Conservation (phyloP, 2,888 invertebrate genomes). For the Drosophila setosimentum region DNA sequence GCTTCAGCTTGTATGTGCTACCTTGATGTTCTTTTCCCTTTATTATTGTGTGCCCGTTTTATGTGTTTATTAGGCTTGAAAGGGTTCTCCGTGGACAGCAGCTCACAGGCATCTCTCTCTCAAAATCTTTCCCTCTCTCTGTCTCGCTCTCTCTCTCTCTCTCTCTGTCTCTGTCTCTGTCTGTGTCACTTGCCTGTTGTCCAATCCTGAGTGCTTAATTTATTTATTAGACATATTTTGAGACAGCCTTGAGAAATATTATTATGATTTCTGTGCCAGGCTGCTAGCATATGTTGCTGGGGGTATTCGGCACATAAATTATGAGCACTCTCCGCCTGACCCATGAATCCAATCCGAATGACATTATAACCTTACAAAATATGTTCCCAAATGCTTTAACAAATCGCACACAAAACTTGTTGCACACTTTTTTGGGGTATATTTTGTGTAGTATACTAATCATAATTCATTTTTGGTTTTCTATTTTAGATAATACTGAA, state of each 20-base stretch:
- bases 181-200: slow-evolving; percentile 12
- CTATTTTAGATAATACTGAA: not conserved
- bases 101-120: not conserved
- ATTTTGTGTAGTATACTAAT: not conserved
- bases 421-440: not conserved
- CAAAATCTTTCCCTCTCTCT: not conserved
- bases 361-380: slow-evolving; percentile 24
- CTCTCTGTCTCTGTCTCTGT: not conserved
- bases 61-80: slow-evolving; percentile 73
- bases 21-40: slow-evolving; percentile 50
- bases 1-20: slow-evolving; percentile 45
- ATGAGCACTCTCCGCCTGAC: slow-evolving; percentile 38
- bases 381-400: slow-evolving; percentile 13
- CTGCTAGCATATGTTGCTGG: slow-evolving; percentile 54
- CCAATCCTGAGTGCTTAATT: slow-evolving; percentile 71
- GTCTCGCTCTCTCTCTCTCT: not conserved
- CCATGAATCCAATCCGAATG: slow-evolving; percentile 61
- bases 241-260: slow-evolving; percentile 67
- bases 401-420: not conserved
- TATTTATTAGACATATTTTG: slow-evolving; percentile 77
- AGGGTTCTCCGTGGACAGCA: slow-evolving; percentile 51
- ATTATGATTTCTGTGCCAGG: slow-evolving; percentile 59
- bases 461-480: not conserved
- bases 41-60: slow-evolving; percentile 57
- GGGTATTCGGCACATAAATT: slow-evolving; percentile 61